Evolutionary conservation across 2,888 invertebrate species (phyloP), one percentile per base, ranked within the genome.

Genomic region (Andrena bucephala): DNA sequence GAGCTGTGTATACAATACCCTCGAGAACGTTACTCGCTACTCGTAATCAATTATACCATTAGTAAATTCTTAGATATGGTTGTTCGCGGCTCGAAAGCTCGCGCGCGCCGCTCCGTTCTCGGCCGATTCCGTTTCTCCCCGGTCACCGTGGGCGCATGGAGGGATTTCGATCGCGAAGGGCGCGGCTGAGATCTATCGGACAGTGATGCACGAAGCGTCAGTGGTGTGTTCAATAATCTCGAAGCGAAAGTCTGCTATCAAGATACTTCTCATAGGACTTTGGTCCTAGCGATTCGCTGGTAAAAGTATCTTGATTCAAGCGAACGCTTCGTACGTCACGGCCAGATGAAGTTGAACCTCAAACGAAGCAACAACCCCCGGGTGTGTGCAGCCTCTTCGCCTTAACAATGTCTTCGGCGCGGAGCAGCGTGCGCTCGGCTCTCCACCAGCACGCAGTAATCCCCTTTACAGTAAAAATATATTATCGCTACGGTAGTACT

Each of bases 51-150:
- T 57, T 89, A 85, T 84, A 87, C 87, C 84, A 84, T 89, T 88
- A 85, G 83, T 89, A 89, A 86, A 88, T 89, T 90, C 86, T 89
- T 91, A 90, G 92, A 92, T 92, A 92, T 92, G 92, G 87, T 92
- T 91, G 80, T 86, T 89, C 71, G 65, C 82, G 77, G 81, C 67
- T 82, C 71, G 85, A 85, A 87, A 89, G 84, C 83, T 77, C 85
- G 86, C 89, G 85, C 87, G 75, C 78, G 81, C 62, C 20, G 10
- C 66, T 65, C 42, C 27, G 29, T 29, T 50, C 66, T 50, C 54
- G 31, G 29, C 57, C 73, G 77, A 85, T 75, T 79, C 71, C 67
- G 16, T 29, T 31, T 31, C 16, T 24, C 57, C 50, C 66, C 59
- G 31, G 50, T 50, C 70, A 60, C 33, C 60, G 66, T 67, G 48